Evolutionary conservation across 1,140 invertebrate species (phyloP).

Genomic region (Ylistrum balloti): DNA sequence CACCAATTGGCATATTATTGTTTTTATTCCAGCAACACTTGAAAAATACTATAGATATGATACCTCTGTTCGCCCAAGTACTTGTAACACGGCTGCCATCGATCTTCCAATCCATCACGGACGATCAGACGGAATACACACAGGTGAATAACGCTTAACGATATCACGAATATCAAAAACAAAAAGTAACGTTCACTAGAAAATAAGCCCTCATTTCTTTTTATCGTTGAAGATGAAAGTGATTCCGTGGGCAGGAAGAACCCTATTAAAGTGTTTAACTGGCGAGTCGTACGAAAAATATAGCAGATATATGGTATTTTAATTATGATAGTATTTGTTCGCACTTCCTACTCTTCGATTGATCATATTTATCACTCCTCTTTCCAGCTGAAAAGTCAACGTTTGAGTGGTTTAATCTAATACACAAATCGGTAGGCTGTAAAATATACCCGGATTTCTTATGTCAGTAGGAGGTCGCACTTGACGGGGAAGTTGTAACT

Average conservation of each 20-base stretch:
- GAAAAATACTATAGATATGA: no score
- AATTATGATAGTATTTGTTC: conserved; percentile 14
- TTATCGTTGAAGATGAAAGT: not conserved
- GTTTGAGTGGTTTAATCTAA: not conserved
- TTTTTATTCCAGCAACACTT: no score
- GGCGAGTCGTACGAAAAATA: not conserved
- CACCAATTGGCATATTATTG: no score
- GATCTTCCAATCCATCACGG: not conserved
- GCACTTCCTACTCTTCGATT: conserved; percentile 6
- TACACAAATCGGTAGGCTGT: not conserved
- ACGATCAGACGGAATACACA: not conserved
- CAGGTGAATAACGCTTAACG: not conserved
- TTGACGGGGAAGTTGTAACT: not conserved
- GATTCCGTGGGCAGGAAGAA: not conserved
- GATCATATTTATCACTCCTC: conserved; percentile 26
- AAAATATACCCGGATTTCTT: not conserved
- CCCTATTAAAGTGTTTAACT: not conserved
- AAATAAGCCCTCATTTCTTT: not conserved
- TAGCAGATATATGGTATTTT: conserved; percentile 17
- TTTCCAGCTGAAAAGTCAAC: conserved; percentile 11
- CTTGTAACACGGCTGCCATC: not conserved
- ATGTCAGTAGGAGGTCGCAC: conserved; percentile 12
- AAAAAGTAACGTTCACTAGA: not conserved
- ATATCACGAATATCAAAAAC: not conserved
- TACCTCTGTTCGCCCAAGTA: not conserved